Base-by-base conservation (phyloP, 2,113 vertebrate species). In the Cricetomys ansorgei region DNA sequence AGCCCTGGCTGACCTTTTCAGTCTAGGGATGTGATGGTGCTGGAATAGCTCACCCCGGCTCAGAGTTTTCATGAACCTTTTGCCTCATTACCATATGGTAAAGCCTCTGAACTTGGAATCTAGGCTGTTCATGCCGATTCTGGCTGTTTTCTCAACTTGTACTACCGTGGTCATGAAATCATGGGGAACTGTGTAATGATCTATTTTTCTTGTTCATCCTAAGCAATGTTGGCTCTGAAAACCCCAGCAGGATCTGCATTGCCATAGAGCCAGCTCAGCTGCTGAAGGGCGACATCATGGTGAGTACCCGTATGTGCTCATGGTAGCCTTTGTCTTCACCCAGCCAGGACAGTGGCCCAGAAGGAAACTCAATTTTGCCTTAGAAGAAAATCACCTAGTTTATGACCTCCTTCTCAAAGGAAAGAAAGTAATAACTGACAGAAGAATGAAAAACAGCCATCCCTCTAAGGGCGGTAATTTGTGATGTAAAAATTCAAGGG, bases 201-300 rank as follows among this genome's bases (percentile, higher is more conserved):
- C 34, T 76, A 0, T 29, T 23, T 23, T 84, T 97, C 57, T 93
- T 88, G 10, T 96, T 85, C 97, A 12, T n/a, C 91, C 6, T 55
- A 97, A 99, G 99, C 98, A 99, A 98, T 2, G 83, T 99, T 27
- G 98, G 99, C 76, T 97, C 99, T 62, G 99, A 99, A 92, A 99
- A 99, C 97, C 98, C 99, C 93, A 99, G 98, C 98, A 98, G 98
- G 86, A 97, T 99, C 94, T 99, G 98, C 97, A 99, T 99, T 75
- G 98, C 97, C 62, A 97, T 99, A 45, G 99, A 99, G 92, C 99
- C 99, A 10, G 99, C 99, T 16, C 99, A 99, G 98, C 99, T 99
- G 65, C 98, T 99, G 85, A 99, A 99, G 97, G 99, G 99, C 91
- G 99, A 99, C 96, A 98, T 99, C 97, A 99, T 99, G 99, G 99